These are phyloP conservation scores for Cantharis rufa DNA, from an alignment of 2,888 invertebrate genomes.

Conservation along the genomic window DNA sequence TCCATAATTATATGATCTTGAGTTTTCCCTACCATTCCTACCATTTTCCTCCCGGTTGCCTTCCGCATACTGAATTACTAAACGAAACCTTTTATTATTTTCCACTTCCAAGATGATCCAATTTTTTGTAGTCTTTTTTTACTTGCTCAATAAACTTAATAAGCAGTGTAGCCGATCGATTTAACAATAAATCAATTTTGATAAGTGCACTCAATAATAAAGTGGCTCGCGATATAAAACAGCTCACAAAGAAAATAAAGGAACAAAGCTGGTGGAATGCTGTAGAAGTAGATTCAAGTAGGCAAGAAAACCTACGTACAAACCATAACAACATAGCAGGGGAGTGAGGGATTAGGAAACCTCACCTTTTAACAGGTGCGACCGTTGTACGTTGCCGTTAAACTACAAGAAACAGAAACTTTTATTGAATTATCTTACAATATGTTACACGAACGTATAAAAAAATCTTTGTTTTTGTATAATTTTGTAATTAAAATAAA, in stretches of 20 bases:
- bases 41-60: background rate
- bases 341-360: slow-evolving; percentile 19
- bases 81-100: background rate
- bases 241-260: slow-evolving; percentile 15
- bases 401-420: slow-evolving; percentile 12
- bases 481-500: background rate
- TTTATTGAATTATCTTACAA: background rate
- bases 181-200: slow-evolving; percentile 14
- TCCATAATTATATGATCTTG: no score
- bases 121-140: background rate
- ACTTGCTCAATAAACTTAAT: slow-evolving; percentile 3
- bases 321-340: slow-evolving; percentile 1
- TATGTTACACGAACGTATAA: background rate
- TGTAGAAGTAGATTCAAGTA: slow-evolving; percentile 14
- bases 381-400: slow-evolving; percentile 21
- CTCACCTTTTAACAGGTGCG: slow-evolving; percentile 29
- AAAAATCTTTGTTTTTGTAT: background rate
- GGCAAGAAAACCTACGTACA: slow-evolving; percentile 20
- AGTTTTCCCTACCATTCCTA: no score
- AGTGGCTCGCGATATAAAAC: slow-evolving; percentile 11
- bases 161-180: slow-evolving; percentile 1
- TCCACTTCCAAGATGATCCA: background rate
- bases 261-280: slow-evolving; percentile 17
- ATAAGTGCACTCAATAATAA: slow-evolving; percentile 16
- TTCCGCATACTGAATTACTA: background rate